Conservation (phyloP, 2,113 vertebrate species). For the Elachura formosa region DNA sequence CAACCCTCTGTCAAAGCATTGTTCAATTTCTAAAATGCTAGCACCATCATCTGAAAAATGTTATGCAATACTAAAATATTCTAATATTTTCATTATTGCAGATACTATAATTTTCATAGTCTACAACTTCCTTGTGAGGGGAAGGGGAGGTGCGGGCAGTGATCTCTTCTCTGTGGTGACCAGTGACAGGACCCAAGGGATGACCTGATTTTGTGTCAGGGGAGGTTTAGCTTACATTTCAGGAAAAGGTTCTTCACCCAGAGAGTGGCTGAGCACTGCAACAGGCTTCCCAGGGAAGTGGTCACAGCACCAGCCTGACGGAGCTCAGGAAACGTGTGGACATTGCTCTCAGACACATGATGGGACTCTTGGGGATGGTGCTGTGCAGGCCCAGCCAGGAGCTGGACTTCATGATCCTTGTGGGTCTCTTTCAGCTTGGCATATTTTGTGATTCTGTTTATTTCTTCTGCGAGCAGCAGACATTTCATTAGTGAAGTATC, state of each 20-base stretch:
- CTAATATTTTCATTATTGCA: neutral
- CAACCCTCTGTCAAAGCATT: neutral
- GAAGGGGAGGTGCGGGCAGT: neutral
- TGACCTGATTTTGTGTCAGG: neutral
- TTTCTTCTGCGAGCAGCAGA: neutral
- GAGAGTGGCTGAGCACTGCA: neutral
- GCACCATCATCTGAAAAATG: neutral
- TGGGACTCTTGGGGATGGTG: no score
- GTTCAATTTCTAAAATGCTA: neutral
- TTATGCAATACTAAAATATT: neutral
- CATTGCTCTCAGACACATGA: fast-evolving
- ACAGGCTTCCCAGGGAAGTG: neutral
- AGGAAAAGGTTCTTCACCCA: neutral
- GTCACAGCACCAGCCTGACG: neutral
- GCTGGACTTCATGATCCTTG: neutral
- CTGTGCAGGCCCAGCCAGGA: neutral
- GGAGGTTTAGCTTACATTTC: neutral
- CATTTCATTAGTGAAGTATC: neutral
- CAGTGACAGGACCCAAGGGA: neutral
- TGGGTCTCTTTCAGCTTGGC: neutral
- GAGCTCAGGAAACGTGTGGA: neutral
- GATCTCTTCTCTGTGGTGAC: neutral
- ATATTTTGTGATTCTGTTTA: neutral
- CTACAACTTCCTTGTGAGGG: neutral
- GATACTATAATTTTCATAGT: neutral